Conservation (phyloP, 2,113 vertebrate species). For the Eublepharis macularius region DNA sequence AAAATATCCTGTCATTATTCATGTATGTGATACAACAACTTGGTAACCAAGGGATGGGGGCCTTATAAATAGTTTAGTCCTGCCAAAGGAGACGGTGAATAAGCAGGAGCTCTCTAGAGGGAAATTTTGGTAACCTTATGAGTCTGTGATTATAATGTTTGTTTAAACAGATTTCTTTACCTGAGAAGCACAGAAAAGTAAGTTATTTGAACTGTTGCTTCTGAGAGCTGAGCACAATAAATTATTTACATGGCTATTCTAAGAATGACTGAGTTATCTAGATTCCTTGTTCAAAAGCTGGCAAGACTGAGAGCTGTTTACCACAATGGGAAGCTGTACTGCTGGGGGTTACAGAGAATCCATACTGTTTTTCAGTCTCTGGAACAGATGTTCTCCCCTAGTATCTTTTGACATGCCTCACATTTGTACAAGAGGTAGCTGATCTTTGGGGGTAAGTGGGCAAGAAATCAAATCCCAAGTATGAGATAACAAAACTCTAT, state of each 20-base stretch:
- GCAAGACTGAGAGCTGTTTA: not conserved
- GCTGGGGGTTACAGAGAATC: not conserved
- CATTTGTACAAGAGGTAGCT: not conserved
- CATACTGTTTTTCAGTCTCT: not conserved
- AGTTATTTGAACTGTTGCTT: not conserved
- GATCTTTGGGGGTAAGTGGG: not conserved
- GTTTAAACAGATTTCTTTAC: not conserved
- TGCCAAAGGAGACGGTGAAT: too few relatives aligned
- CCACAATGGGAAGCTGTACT: not conserved
- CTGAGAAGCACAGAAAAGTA: not conserved
- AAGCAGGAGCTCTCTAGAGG: too few relatives aligned
- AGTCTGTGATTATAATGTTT: not conserved
- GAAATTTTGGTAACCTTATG: not conserved
- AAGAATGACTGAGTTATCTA: not conserved
- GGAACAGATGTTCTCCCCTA: not conserved
- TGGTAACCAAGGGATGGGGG: not conserved
- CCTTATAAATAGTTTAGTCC: not conserved
- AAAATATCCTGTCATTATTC: not conserved
- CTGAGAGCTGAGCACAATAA: too few relatives aligned
- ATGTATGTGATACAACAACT: not conserved
- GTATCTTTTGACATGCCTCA: not conserved
- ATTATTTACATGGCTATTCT: not conserved
- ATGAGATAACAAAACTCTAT: not conserved
- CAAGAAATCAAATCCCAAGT: not conserved
- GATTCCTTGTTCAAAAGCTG: not conserved